A percentile compares a stretch with the other conserved stretches of the same genome.
These are phyloP conservation scores for Temnothorax longispinosus DNA, from an alignment of 1,140 invertebrate genomes.

Conservation along the genomic window DNA sequence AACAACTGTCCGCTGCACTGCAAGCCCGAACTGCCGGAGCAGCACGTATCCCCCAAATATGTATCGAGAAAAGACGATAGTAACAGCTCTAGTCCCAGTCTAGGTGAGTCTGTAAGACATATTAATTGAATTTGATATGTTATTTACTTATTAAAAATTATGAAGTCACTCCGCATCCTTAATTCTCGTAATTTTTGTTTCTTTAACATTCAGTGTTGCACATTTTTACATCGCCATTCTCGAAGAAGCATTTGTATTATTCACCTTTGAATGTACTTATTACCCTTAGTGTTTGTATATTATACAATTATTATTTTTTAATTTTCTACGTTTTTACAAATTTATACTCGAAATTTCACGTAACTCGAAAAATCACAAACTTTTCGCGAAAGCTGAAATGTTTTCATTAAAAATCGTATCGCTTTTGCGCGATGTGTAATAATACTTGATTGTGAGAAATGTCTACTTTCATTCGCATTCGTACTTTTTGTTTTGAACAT, in stretches of 20 bases:
- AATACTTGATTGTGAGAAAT: neutral
- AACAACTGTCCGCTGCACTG: constrained; percentile 79
- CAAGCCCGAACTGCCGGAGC: constrained; percentile 71
- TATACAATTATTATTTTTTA: no score
- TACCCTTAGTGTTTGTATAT: neutral
- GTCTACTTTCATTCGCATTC: neutral
- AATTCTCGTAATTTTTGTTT: neutral
- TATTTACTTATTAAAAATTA: neutral
- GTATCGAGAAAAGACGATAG: constrained; percentile 72
- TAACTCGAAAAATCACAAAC: neutral
- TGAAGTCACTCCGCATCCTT: neutral
- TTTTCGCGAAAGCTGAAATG: neutral
- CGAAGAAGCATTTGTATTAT: neutral
- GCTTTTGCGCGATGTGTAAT: neutral
- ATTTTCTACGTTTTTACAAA: neutral
- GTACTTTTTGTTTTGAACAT: neutral
- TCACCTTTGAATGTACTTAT: neutral
- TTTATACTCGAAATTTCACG: neutral
- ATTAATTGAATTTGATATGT: neutral
- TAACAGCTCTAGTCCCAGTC: constrained; percentile 74
- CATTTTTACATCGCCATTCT: neutral
- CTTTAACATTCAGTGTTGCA: neutral
- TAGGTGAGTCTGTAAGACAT: constrained; percentile 65
- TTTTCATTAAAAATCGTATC: neutral
- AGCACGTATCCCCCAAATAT: constrained; percentile 76